Evolutionary conservation across 1,140 invertebrate genomes (phyloP).

Genomic region (Euwallacea similis): DNA sequence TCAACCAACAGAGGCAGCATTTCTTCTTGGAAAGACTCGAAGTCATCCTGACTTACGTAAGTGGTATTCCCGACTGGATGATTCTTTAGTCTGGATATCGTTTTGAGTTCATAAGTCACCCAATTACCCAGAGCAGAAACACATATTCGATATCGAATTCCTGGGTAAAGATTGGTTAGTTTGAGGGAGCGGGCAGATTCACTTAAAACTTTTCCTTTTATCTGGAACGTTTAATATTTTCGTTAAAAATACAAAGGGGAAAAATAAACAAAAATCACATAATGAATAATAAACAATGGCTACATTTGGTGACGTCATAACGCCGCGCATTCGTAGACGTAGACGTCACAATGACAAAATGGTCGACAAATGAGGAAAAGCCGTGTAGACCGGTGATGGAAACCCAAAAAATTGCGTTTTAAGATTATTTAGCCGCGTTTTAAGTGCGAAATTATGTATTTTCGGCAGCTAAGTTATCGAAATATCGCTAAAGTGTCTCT

Average conservation of each 20-base stretch:
- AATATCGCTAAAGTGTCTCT: too few species aligned
- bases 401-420: too few species aligned
- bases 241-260: background rate
- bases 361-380: too few species aligned
- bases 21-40: conserved; percentile 55
- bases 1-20: conserved; percentile 69
- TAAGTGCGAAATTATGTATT: too few species aligned
- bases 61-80: conserved; percentile 54
- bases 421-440: too few species aligned
- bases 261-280: background rate
- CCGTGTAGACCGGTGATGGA: too few species aligned
- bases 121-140: conserved; percentile 79
- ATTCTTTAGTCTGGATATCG: conserved; percentile 56
- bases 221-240: conserved; percentile 56
- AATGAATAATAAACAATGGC: background rate
- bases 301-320: too few species aligned
- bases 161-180: conserved; percentile 71
- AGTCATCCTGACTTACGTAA: conserved; percentile 54
- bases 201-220: conserved; percentile 70
- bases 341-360: too few species aligned
- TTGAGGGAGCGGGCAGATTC: conserved; percentile 69
- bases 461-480: too few species aligned
- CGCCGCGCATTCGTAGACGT: too few species aligned
- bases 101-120: conserved; percentile 53
- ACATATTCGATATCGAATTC: conserved; percentile 81